phyloP scores from a whole-genome alignment of 2,888 invertebrate genomes.

The Lasius platythorax region DNA sequence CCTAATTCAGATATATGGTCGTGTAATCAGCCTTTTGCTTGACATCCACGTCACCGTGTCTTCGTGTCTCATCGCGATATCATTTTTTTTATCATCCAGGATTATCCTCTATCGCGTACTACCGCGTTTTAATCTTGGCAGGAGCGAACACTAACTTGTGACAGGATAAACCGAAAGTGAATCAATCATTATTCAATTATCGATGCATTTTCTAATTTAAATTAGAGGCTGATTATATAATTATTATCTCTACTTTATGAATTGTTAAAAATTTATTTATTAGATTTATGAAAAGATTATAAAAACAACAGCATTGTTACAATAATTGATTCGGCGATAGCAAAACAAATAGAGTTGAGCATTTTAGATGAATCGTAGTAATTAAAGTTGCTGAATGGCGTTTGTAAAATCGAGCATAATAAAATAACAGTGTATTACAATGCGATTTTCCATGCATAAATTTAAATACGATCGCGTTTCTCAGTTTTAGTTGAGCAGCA shows the following conservation, averaged over 20 bases:
- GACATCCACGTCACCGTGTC: conserved; percentile 51
- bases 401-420: neutral
- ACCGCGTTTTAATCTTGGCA: conserved; percentile 23
- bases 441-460: neutral
- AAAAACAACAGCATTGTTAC: neutral
- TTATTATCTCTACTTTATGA: neutral
- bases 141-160: conserved; percentile 30
- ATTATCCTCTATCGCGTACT: conserved; percentile 28
- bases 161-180: conserved; percentile 2
- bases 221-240: neutral
- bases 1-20: conserved; percentile 74
- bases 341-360: neutral
- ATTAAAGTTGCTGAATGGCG: neutral
- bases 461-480: conserved; percentile 22
- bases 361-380: neutral
- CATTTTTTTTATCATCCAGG: conserved; percentile 9
- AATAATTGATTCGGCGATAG: neutral
- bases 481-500: conserved; percentile 30
- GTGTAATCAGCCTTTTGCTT: conserved; percentile 67
- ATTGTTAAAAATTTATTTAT: conserved; percentile 2
- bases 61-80: conserved; percentile 25
- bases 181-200: conserved; percentile 2
- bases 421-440: conserved; percentile 7
- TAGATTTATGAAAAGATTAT: neutral
- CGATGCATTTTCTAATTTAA: neutral